Base-by-base conservation (phyloP, 92 coral and sea anemone species). In the Umimayanthus kanabou region DNA sequence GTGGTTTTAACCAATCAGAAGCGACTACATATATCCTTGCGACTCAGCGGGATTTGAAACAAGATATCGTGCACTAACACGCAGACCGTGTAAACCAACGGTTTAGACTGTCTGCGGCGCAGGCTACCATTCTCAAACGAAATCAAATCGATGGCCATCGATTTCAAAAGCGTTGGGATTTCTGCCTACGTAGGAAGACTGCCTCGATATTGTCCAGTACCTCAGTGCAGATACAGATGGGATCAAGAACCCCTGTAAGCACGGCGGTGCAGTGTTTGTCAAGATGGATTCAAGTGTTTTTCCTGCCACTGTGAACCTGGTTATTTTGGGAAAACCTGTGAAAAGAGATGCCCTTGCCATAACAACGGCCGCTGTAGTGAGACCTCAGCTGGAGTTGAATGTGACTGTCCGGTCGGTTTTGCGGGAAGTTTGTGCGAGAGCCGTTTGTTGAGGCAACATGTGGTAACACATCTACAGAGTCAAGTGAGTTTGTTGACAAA, bases 171-270 rank as follows among this genome's bases (percentile, higher is more conserved):
- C n/a, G n/a, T n/a, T 26, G 96, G 94, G 18, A 87, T 93, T 39
- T 70, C 66, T n/a, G 90, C 89, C 16, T 82, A 82, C 28, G 91
- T n/a, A n/a, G n/a, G n/a, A 92, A 57, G 96, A 93, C 75, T 90
- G 93, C 71, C 65, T 89, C 20, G 89, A 93, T 84, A 91, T 93
- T 65, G 85, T 80, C 70, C 85, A 91, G 82, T 91, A 75, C 66
- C 89, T 89, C 76, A 70, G 73, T 14, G 88, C 72, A 8, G 96
- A 93, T 72, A 39, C 86, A 43, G 86, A 92, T 81, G 57, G 84
- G 16, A 0, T 33, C 70, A 47, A 53, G 26, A 81, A 85, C 43
- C 70, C 76, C 39, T 88, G 91, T 33, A 57, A 88, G 73, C 76
- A 82, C 82, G 80, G 85, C 3, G 91, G 87, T 20, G 85, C 3